Base-by-base conservation (phyloP, 2,797 vertebrate species). In the Loris lydekkerianus region DNA sequence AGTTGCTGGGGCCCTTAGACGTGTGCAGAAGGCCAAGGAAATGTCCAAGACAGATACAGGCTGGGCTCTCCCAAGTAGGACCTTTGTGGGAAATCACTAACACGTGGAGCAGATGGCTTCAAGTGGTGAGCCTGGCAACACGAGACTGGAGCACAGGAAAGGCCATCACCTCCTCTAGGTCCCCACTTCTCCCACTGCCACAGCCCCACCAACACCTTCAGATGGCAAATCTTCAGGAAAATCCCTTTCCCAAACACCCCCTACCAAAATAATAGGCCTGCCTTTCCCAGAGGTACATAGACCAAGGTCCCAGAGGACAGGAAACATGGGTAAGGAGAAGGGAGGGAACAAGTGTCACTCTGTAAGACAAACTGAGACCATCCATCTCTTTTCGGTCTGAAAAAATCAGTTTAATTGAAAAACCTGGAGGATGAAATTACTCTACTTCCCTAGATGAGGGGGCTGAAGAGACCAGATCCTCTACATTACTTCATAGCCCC, bases 401-500 rank as follows among this genome's bases (percentile, higher is more conserved):
- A 98, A 98, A 97, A 98, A 98, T 97, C 94, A 63, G 72, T 98
- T 98, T 98, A 97, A 96, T 96, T 96, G 97, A 96, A 98, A 98
- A 98, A 90, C 73, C 69, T 91, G 86, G 91, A 87, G 88, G 85
- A 85, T 67, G 85, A 85, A 61, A 56, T 37, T 46, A 75, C n/a
- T 69, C 89, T 86, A 89, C 91, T 91, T 86, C 93, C 89, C 84
- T 65, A 76, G 58, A 88, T 72, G 78, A 77, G 72, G 83, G 73
- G 49, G 37, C 58, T 82, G 34, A 86, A 20, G 60, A 92, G 56
- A 63, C 34, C 43, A 83, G 40, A 83, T 34, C 56, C 25, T 97
- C 99, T 99, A 99, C 99, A 99, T 99, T 89, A 99, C 99, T 98
- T 99, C 99, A 17, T 99, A 99, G 95, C 99, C 99, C 13, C 99